Conservation (phyloP, 2,888 invertebrate genomes). For the Agrypnus murinus region DNA sequence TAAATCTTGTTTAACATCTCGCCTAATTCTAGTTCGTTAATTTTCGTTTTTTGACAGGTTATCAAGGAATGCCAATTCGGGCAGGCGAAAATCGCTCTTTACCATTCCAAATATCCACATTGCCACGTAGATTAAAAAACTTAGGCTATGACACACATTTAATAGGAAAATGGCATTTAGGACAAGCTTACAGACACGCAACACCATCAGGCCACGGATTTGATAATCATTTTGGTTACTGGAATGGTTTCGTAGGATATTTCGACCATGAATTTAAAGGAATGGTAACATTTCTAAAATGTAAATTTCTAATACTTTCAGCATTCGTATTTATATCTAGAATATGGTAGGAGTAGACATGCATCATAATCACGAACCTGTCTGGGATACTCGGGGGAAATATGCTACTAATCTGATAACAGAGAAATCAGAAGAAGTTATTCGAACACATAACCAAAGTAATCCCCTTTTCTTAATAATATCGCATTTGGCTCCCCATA, state of each 20-base stretch:
- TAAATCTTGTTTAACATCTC: slow-evolving; percentile 61
- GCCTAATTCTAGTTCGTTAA: no score
- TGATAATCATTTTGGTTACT: slow-evolving; percentile 88
- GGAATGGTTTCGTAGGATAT: slow-evolving; percentile 87
- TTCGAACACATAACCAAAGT: slow-evolving; percentile 74
- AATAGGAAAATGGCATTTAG: slow-evolving; percentile 92
- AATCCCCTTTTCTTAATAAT: slow-evolving; percentile 86
- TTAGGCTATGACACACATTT: slow-evolving; percentile 83
- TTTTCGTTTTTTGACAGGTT: slow-evolving; percentile 70
- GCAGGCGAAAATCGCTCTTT: slow-evolving; percentile 83
- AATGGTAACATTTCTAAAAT: no score
- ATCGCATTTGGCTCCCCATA: slow-evolving; percentile 86
- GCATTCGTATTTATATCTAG: no score
- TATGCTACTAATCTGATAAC: slow-evolving; percentile 85
- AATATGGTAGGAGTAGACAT: slow-evolving; percentile 69
- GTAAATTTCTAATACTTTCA: no score
- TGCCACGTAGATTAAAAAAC: slow-evolving; percentile 77
- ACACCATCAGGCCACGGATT: slow-evolving; percentile 85
- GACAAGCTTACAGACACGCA: slow-evolving; percentile 79
- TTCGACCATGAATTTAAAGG: slow-evolving; percentile 70
- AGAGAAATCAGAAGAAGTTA: slow-evolving; percentile 77
- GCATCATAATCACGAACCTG: slow-evolving; percentile 67
- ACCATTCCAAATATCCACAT: slow-evolving; percentile 72
- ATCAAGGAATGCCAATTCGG: slow-evolving; percentile 81
- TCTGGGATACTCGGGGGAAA: slow-evolving; percentile 74